A percentile compares a stretch with the other conserved stretches of the same genome.
phyloP scores from a whole-genome alignment of 2,888 invertebrate genomes.

The Eledona agricola region DNA sequence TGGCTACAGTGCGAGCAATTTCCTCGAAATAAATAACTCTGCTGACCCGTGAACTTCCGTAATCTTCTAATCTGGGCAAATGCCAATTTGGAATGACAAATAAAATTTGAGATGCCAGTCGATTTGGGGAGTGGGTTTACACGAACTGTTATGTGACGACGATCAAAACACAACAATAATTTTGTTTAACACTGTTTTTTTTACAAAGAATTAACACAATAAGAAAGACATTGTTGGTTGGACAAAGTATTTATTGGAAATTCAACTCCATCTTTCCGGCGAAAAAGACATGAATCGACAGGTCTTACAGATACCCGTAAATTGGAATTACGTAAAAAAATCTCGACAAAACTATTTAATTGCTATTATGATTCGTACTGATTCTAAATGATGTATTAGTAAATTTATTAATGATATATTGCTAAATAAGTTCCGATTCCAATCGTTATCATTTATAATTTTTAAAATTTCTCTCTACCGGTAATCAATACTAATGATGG shows the following conservation, averaged over 20 bases:
- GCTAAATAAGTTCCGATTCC: too few species aligned
- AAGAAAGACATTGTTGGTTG: slow-evolving; percentile 20
- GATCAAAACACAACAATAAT: slow-evolving; percentile 11
- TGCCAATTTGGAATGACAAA: slow-evolving; percentile 36
- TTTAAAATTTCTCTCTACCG: too few species aligned
- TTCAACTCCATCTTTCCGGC: not conserved
- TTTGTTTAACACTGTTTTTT: slow-evolving; percentile 14
- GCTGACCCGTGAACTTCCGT: slow-evolving; percentile 37
- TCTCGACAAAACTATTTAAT: too few species aligned
- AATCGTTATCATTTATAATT: too few species aligned
- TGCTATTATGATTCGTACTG: too few species aligned
- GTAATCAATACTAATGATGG: too few species aligned
- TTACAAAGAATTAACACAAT: slow-evolving; percentile 20
- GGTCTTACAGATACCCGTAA: not conserved
- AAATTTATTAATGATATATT: too few species aligned
- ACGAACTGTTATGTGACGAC: slow-evolving; percentile 6
- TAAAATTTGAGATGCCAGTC: slow-evolving; percentile 12
- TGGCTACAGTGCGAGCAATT: slow-evolving; percentile 13
- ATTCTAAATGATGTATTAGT: too few species aligned
- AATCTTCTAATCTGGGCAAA: slow-evolving; percentile 36
- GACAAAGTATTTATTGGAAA: slow-evolving; percentile 5
- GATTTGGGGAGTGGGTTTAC: slow-evolving; percentile 3
- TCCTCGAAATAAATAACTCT: slow-evolving; percentile 9
- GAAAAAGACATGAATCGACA: not conserved
- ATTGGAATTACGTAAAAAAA: too few species aligned